Base-by-base conservation (phyloP, 1,140 invertebrate genomes). In the Drosophila kohkoa region DNA sequence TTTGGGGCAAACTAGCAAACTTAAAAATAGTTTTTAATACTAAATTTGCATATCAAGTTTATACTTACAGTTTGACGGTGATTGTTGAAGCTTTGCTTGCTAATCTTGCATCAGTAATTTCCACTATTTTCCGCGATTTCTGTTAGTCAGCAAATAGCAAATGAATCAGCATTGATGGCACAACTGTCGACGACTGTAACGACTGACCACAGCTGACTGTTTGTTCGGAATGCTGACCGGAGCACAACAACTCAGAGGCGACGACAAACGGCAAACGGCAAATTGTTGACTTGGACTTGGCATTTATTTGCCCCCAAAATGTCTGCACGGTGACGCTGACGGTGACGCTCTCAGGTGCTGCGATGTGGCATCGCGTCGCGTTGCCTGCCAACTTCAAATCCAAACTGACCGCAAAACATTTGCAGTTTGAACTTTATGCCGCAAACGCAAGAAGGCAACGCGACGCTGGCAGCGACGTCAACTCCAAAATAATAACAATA, bases 391-490 rank as follows among this genome's bases (percentile, higher is more conserved):
- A 89, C 86, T 85, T 86, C 73, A 74, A 90, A 82, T 75, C 79
- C 79, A 77, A 90, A 89, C 86, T 89, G 86, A 89, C 86, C 86
- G 81, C 86, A 89, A 90, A 90, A 81, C 81, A 85, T 89, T 89
- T 89, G 78, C 81, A 85, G 81, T 79, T 89, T 83, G 70, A 79
- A 89, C 85, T 83, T 88, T 81, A 89, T 83, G 85, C 77, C 85
- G 68, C 65, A 51, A 41, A 60, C 35, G 41, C 41, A 43, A 43
- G 41, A 13, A 63, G 72, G 51, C 51, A 38, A 66, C 57, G 8
- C 68, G 54, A 48, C 75, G 79, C 62, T 45, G 76, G 69, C 82
- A 73, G 75, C 83, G 75, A 87, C 82, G 82, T 75, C 77, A 77
- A 72, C 68, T 46, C 35, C 41, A 71, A 83, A 66, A 83, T 83